A percentile compares a stretch with the other conserved stretches of the same genome.
phyloP scores from a whole-genome alignment of 1,140 invertebrate species.

The Maconellicoccus hirsutus region DNA sequence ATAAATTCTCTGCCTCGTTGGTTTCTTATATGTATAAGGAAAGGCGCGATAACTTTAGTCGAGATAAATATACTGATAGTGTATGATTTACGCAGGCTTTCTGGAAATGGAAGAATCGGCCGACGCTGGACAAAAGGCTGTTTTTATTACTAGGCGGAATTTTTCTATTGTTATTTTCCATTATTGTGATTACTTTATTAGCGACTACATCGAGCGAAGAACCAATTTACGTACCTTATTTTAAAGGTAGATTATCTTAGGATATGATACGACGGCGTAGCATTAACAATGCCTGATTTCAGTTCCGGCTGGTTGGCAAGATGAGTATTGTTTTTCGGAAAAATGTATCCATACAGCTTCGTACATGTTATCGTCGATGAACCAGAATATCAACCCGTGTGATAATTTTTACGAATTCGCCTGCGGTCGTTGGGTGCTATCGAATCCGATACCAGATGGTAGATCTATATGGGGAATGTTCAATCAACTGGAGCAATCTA shows the following conservation, averaged over 20 bases:
- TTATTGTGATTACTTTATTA: background rate
- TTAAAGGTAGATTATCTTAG: no score
- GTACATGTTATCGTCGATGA: slow-evolving; percentile 71
- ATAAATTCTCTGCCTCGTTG: no score
- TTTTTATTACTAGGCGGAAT: background rate
- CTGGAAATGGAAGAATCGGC: background rate
- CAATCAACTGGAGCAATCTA: slow-evolving; percentile 81
- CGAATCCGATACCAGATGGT: slow-evolving; percentile 84
- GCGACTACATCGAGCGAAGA: background rate
- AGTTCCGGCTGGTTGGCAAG: background rate
- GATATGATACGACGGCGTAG: background rate
- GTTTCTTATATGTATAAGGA: no score
- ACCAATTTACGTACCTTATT: background rate
- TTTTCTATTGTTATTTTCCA: background rate
- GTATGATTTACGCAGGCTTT: no score
- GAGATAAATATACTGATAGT: no score
- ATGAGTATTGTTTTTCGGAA: slow-evolving; percentile 54
- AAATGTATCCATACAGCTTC: slow-evolving; percentile 77
- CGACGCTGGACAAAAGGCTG: background rate
- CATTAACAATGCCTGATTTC: no score
- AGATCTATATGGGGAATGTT: slow-evolving; percentile 93
- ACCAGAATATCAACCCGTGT: slow-evolving; percentile 68
- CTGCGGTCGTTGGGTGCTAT: slow-evolving; percentile 80
- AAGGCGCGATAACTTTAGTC: no score
- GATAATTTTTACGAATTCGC: slow-evolving; percentile 90